phyloP scores from a whole-genome alignment of 2,888 invertebrate genomes.

The Luffia ferchaultella region DNA sequence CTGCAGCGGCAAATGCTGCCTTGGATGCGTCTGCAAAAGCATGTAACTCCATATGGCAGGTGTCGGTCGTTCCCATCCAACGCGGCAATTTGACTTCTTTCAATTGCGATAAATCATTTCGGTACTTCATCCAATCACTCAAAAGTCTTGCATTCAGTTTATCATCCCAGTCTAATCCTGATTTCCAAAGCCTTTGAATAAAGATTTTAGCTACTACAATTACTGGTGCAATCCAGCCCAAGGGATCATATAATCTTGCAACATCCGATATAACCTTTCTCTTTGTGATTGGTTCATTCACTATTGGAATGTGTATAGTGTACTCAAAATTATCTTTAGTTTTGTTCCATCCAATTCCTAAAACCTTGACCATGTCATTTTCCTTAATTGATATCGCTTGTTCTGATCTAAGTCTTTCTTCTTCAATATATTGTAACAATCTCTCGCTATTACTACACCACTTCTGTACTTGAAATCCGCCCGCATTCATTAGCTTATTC shows the following conservation, averaged over 20 bases:
- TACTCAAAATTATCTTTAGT: constrained; percentile 16
- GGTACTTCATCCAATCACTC: constrained; percentile 12
- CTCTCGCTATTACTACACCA: constrained; percentile 3
- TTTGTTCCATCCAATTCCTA: constrained; percentile 20
- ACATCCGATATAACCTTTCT: constrained; percentile 17
- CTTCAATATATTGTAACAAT: not conserved
- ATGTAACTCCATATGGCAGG: constrained; percentile 11
- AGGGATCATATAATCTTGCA: constrained; percentile 19
- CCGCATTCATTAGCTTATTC: constrained; percentile 1
- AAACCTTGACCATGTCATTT: constrained; percentile 15
- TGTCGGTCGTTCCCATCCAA: constrained; percentile 8
- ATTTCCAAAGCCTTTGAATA: no score
- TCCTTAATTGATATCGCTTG: no score
- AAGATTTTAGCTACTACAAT: constrained; percentile 14
- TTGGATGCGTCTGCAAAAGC: constrained; percentile 16
- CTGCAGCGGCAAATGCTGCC: constrained; percentile 14
- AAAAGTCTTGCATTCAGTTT: constrained; percentile 6
- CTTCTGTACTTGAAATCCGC: constrained; percentile 6
- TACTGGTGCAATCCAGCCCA: constrained; percentile 21
- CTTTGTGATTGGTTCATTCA: constrained; percentile 13
- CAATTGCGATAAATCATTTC: constrained; percentile 7
- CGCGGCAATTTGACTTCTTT: constrained; percentile 12
- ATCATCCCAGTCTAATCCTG: constrained; percentile 15
- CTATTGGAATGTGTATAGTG: constrained; percentile 10
- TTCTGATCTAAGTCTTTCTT: not conserved